These are phyloP conservation scores for Mus minutoides DNA, from an alignment of 2,797 vertebrate genomes.

Conservation along the genomic window DNA sequence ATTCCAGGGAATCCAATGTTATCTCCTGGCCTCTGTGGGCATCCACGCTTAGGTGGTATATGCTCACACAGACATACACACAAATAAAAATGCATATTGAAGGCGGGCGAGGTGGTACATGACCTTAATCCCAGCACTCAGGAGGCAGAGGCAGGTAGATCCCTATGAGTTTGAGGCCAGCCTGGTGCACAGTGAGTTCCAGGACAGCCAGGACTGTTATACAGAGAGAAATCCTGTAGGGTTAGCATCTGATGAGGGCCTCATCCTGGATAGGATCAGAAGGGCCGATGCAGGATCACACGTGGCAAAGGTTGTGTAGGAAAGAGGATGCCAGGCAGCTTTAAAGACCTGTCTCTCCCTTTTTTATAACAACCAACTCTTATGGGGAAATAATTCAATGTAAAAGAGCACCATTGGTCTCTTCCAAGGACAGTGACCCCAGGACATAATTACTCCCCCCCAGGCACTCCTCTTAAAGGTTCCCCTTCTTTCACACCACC, in stretches of 20 bases:
- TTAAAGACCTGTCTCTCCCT: not conserved
- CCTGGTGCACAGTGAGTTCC: not conserved
- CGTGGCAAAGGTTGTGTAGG: not conserved
- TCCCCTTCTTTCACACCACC: no score
- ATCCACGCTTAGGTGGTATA: not conserved
- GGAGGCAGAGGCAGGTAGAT: not conserved
- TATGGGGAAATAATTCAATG: not conserved
- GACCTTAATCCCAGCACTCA: not conserved
- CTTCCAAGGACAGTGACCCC: not conserved
- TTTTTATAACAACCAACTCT: not conserved
- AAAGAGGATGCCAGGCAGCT: not conserved
- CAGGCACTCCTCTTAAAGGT: not conserved
- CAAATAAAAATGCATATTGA: not conserved
- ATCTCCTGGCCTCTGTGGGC: not conserved
- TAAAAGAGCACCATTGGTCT: not conserved
- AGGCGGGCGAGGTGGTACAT: no score
- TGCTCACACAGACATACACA: not conserved
- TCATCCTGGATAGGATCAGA: no score
- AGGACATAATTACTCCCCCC: not conserved
- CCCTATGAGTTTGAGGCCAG: not conserved
- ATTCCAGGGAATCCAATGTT: not conserved
- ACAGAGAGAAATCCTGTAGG: not conserved
- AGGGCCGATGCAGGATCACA: not conserved
- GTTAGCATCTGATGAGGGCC: not conserved
- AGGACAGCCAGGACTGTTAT: not conserved